Percentiles rank a stretch among this genome's conserved stretches.
Evolutionary conservation across 2,797 vertebrate species (phyloP).

Genomic region (Lates japonicus): DNA sequence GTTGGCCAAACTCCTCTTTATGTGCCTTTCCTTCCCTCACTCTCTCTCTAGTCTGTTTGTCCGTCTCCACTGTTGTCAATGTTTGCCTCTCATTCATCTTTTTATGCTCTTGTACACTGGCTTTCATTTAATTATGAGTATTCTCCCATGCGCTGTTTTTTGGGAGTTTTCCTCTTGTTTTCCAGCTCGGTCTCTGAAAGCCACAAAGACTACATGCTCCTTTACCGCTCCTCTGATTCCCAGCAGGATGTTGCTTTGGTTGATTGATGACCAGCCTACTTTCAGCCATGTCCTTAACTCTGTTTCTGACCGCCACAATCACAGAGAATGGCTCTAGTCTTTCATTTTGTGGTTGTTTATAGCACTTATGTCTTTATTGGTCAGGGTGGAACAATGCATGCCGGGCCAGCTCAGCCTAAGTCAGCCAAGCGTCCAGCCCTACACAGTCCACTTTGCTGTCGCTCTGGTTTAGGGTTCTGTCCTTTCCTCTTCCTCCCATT

Average conservation of each 20-base stretch:
- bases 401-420: conserved; percentile 47
- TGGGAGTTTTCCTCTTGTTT: conserved; percentile 47
- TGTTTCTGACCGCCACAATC: conserved; percentile 63
- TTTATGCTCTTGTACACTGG: conserved; percentile 44
- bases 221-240: conserved; percentile 40
- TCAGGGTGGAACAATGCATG: conserved; percentile 66
- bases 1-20: conserved; percentile 62
- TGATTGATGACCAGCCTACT: conserved; percentile 60
- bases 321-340: conserved; percentile 52
- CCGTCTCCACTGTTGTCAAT: conserved; percentile 30
- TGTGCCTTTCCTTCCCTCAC: conserved; percentile 53
- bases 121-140: conserved; percentile 55
- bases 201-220: conserved; percentile 46
- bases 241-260: conserved; percentile 65
- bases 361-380: conserved; percentile 64
- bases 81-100: conserved; percentile 63
- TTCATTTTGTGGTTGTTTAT: conserved; percentile 75
- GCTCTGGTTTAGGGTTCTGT: conserved; percentile 63
- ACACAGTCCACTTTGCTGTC: conserved; percentile 28
- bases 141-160: conserved; percentile 36
- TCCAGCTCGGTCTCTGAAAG: conserved; percentile 44
- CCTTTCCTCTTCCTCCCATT: conserved; percentile 55
- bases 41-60: conserved; percentile 34
- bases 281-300: conserved; percentile 65
- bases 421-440: conserved; percentile 68